These are phyloP conservation scores for Trogon melanurus DNA, from an alignment of 2,113 vertebrate genomes.

Conservation along the genomic window DNA sequence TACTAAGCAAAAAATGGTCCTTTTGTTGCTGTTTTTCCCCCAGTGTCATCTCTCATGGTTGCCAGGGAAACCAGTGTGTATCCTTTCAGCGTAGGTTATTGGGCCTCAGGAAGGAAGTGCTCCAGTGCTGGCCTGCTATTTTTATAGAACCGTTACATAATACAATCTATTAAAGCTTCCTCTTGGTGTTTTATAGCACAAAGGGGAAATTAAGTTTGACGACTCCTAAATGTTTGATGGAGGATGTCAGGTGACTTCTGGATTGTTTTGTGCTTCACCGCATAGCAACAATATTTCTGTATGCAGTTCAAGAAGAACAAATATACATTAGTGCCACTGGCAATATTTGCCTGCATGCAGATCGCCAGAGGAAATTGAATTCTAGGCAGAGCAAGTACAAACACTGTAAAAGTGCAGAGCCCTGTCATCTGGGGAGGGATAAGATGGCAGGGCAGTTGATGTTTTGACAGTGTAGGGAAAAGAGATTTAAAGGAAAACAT, in stretches of 20 bases:
- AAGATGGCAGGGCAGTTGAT: background rate
- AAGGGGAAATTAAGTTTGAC: constrained; percentile 90
- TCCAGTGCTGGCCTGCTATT: constrained; percentile 79
- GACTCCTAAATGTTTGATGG: constrained; percentile 80
- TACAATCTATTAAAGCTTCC: constrained; percentile 84
- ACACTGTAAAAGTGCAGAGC: constrained; percentile 43
- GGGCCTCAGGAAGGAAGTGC: constrained; percentile 87
- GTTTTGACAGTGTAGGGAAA: background rate
- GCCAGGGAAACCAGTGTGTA: constrained; percentile 77
- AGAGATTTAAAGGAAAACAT: constrained; percentile 26
- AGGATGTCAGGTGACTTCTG: constrained; percentile 82
- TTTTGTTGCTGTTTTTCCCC: constrained; percentile 81
- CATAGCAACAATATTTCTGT: constrained; percentile 76
- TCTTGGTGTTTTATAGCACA: constrained; percentile 84
- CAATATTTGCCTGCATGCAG: constrained; percentile 51
- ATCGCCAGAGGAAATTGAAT: constrained; percentile 68
- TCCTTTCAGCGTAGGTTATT: constrained; percentile 83
- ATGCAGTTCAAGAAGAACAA: constrained; percentile 67
- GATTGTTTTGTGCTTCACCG: constrained; percentile 61
- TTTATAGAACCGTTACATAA: constrained; percentile 86
- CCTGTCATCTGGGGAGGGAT: constrained; percentile 1
- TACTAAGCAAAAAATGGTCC: constrained; percentile 80
- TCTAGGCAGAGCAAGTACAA: constrained; percentile 62
- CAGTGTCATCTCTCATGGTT: constrained; percentile 85
- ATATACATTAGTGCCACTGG: constrained; percentile 59